Conservation (phyloP, 2,113 vertebrate species). For the Tursiops truncatus region DNA sequence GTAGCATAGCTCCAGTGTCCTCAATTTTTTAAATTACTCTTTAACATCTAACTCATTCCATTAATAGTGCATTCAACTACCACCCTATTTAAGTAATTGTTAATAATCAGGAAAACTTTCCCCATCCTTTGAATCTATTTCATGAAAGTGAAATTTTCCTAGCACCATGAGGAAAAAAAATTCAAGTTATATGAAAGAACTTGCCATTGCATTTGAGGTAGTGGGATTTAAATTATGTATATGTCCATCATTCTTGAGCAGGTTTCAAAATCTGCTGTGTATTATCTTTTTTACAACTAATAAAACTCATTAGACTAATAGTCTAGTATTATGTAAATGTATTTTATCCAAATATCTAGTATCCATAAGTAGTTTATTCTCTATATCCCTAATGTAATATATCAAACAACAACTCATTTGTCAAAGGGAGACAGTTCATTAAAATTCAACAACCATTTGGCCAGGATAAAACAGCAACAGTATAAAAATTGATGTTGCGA, state of each 20-base stretch:
- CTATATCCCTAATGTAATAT: slow-evolving; percentile 83
- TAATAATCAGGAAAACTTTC: background rate
- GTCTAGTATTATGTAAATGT: slow-evolving; percentile 81
- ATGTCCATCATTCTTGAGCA: slow-evolving; percentile 27
- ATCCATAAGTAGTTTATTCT: slow-evolving; percentile 84
- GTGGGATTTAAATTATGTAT: slow-evolving; percentile 50
- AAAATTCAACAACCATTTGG: slow-evolving; percentile 84
- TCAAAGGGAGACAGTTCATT: slow-evolving; percentile 85
- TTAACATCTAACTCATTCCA: background rate
- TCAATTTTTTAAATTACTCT: background rate
- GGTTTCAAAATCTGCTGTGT: slow-evolving; percentile 67
- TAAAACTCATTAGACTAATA: slow-evolving; percentile 82
- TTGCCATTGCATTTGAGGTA: slow-evolving; percentile 63
- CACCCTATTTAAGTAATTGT: background rate
- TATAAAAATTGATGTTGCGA: slow-evolving; percentile 86
- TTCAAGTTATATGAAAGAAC: background rate
- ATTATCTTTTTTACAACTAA: slow-evolving; percentile 74
- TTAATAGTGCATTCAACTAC: background rate
- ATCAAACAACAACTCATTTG: slow-evolving; percentile 88
- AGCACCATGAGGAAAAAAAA: background rate
- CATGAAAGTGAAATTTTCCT: background rate
- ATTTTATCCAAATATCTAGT: slow-evolving; percentile 83
- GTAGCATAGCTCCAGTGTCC: background rate
- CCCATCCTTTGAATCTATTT: background rate
- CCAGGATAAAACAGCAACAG: slow-evolving; percentile 82